Evolutionary conservation across 2,797 vertebrate species (phyloP).

Genomic region (Hylomyscus alleni): DNA sequence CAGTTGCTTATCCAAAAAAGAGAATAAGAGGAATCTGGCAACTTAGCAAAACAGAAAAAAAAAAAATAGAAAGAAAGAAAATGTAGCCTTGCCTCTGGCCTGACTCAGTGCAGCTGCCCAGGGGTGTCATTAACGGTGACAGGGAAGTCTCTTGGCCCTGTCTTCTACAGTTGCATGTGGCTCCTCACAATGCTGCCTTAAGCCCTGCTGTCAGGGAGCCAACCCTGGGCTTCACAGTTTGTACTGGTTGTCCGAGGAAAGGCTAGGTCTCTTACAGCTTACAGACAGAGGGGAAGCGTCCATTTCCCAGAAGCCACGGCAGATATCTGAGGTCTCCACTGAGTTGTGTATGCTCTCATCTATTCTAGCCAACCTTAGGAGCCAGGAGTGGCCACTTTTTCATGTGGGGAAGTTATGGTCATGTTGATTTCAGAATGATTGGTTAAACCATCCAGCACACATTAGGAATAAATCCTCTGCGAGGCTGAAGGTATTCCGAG

Average conservation of each 20-base stretch:
- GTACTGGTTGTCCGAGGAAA: not conserved
- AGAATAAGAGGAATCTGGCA: not conserved
- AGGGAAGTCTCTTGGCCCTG: not conserved
- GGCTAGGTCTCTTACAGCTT: not conserved
- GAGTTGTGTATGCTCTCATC: not conserved
- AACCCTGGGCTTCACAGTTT: not conserved
- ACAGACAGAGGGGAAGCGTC: not conserved
- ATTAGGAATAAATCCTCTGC: not conserved
- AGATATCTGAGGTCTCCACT: not conserved
- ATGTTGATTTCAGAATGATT: constrained; percentile 24
- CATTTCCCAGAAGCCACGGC: not conserved
- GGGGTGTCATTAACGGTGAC: not conserved
- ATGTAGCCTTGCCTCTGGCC: not conserved
- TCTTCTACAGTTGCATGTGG: not conserved
- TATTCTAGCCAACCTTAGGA: not conserved
- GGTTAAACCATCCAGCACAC: not conserved
- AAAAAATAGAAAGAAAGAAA: no score
- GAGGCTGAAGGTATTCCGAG: not conserved
- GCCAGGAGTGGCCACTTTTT: not conserved
- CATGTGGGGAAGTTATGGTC: not conserved
- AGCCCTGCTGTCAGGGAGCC: no score
- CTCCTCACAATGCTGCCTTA: not conserved
- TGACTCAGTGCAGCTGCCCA: not conserved
- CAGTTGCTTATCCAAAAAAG: not conserved
- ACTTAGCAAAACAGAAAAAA: not conserved